Percentiles rank a stretch among this genome's conserved stretches.
These are phyloP conservation scores for Styela clava DNA, from an alignment of 23 tunicate species.

Conservation along the genomic window DNA sequence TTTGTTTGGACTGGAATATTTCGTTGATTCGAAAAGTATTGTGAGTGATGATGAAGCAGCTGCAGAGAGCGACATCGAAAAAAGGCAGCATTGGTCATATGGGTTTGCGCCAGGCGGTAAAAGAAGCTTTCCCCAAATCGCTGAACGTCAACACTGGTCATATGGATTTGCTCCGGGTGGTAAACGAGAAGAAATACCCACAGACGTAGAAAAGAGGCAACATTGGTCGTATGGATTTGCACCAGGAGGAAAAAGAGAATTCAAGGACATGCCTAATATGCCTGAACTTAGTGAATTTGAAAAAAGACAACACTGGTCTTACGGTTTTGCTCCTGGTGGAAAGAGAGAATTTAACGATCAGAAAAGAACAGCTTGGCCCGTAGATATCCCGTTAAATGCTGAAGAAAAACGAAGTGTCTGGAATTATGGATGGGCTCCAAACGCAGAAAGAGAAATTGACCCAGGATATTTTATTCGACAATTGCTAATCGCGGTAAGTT, in stretches of 20 bases:
- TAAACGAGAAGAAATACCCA: background rate
- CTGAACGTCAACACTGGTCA: slow-evolving; percentile 9
- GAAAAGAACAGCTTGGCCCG: background rate
- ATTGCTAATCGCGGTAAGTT: background rate
- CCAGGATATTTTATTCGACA: background rate
- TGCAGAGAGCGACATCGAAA: background rate
- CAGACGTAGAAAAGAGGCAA: slow-evolving; percentile 2
- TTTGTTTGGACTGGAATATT: background rate
- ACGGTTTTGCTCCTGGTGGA: slow-evolving; percentile 10
- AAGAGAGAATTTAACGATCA: background rate
- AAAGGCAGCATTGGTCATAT: slow-evolving; percentile 9
- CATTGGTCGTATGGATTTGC: slow-evolving; percentile 6
- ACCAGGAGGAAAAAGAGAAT: slow-evolving; percentile 12
- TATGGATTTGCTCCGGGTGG: slow-evolving; percentile 15
- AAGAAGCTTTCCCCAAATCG: background rate
- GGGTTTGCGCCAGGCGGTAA: background rate
- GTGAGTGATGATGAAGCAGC: background rate
- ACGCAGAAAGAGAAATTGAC: background rate
- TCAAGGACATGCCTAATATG: background rate
- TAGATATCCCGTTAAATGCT: background rate
- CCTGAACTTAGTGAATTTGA: background rate
- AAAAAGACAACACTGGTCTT: slow-evolving; percentile 19
- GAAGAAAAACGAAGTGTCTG: background rate
- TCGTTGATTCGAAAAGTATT: background rate
- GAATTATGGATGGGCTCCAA: background rate